Base-by-base conservation (phyloP, 1,140 invertebrate genomes). In the Zaprionus camerounensis region DNA sequence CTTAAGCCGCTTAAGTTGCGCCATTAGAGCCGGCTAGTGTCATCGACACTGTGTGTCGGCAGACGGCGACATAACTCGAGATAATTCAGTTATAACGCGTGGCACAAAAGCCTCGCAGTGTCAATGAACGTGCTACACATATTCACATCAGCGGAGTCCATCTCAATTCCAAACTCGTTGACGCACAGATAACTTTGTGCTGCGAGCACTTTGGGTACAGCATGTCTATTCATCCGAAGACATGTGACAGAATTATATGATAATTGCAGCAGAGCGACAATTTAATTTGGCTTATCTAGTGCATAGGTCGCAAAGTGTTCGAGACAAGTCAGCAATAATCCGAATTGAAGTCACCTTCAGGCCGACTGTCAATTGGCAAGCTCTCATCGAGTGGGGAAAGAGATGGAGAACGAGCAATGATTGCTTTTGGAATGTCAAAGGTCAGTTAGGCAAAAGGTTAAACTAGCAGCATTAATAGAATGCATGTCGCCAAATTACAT, bases 51-150 rank as follows among this genome's bases (percentile, higher is more conserved):
- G 41, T 6, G 41, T 38, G 62, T 70, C 68, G 59, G 74, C 70
- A 59, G 62, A 70, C 68, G 59, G 74, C 70, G 63, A 65, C 75
- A 90, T 84, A 90, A 76, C 81, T 84, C 56, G 81, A 73, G 71
- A 88, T 88, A 88, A 88, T 81, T 88, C 81, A 73, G 78, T 88
- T 88, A 88, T 88, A 76, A 83, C 63, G 73, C 71, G 55, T 56
- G 57, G 22, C 56, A 63, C 51, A 46, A 61, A 72, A 44, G 24
- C 68, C 65, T 41, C 31, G 20, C 51, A 46, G 58, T 75, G 82
- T 85, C 82, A 85, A 84, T 80, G 84, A 88, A 88, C 84, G 72
- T 81, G 75, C 79, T 84, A 71, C 57, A 64, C 80, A 74, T 72
- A 77, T 57, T 72, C 65, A 67, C 70, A 68, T 57, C 31, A 49